Evolutionary conservation across 35 echinoderm and acorn worm genomes (phyloP).

Genomic region (Ophioderma brevispina): DNA sequence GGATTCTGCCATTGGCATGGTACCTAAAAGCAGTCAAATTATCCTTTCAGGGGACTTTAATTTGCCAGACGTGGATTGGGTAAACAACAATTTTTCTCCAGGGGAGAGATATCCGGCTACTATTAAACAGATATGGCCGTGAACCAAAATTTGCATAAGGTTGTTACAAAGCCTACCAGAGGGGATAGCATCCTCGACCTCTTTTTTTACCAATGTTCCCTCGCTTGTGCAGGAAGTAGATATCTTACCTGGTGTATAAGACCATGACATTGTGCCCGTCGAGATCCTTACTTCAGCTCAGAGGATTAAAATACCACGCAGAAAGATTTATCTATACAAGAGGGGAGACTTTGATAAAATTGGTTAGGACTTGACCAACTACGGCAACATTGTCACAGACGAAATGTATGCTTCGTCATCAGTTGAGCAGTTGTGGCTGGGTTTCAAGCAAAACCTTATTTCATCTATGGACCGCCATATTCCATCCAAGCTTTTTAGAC

Average conservation of each 20-base stretch:
- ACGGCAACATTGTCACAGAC: background rate
- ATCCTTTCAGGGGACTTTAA: conserved; percentile 1
- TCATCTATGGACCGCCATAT: background rate
- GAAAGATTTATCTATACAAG: background rate
- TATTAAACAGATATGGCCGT: background rate
- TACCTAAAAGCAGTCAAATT: conserved; percentile 5
- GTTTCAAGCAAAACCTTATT: background rate
- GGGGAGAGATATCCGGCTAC: background rate
- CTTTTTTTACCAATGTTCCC: conserved; percentile 13
- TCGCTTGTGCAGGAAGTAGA: background rate
- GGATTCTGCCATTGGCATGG: background rate
- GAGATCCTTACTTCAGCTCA: background rate
- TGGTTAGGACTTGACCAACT: background rate
- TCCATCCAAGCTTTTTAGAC: background rate
- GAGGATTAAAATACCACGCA: background rate
- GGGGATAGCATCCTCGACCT: conserved; percentile 19
- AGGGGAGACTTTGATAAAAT: conserved; percentile 1
- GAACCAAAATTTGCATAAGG: background rate
- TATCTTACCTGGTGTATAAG: conserved; percentile 5
- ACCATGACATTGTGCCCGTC: conserved; percentile 21
- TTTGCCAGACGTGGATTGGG: no score
- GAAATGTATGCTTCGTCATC: background rate
- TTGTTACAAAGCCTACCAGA: background rate
- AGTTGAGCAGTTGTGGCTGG: no score
- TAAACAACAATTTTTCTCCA: background rate